Conservation (phyloP, 2,888 invertebrate species). For the Ormia ochracea region DNA sequence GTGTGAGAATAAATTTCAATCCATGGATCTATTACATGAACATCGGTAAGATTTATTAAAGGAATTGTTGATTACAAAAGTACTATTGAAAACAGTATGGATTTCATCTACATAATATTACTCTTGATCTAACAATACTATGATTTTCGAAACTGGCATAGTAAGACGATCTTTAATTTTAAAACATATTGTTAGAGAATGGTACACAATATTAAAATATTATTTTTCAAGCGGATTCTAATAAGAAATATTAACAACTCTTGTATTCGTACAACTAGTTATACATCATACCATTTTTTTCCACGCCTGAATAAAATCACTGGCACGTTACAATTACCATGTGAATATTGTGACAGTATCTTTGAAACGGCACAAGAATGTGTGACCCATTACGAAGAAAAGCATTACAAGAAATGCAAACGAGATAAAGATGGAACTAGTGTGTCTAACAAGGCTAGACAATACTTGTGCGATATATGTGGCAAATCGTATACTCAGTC, state of each 20-base stretch:
- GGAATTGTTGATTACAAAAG: no score
- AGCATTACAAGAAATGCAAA: constrained; percentile 78
- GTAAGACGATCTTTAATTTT: no score
- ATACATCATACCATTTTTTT: constrained; percentile 73
- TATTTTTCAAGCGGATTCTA: no score
- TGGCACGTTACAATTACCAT: constrained; percentile 69
- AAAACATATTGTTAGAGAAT: no score
- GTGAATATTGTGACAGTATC: constrained; percentile 74
- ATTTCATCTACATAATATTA: no score
- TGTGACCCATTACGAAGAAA: constrained; percentile 79
- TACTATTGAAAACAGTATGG: no score
- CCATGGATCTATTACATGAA: constrained; percentile 73
- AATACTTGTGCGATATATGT: constrained; percentile 81
- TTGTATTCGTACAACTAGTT: constrained; percentile 64
- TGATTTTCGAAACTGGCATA: no score
- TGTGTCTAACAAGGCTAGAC: constrained; percentile 70
- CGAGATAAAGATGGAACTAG: constrained; percentile 71
- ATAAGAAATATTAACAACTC: no score
- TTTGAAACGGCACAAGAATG: constrained; percentile 71
- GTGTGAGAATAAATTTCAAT: constrained; percentile 73
- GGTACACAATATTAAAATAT: no score
- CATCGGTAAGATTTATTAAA: constrained; percentile 70
- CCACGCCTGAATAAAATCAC: constrained; percentile 69
- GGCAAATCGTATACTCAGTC: constrained; percentile 81
- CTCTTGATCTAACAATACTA: no score